Evolutionary conservation across 1,140 invertebrate genomes (phyloP).

Genomic region (Drosophila ficusphila): DNA sequence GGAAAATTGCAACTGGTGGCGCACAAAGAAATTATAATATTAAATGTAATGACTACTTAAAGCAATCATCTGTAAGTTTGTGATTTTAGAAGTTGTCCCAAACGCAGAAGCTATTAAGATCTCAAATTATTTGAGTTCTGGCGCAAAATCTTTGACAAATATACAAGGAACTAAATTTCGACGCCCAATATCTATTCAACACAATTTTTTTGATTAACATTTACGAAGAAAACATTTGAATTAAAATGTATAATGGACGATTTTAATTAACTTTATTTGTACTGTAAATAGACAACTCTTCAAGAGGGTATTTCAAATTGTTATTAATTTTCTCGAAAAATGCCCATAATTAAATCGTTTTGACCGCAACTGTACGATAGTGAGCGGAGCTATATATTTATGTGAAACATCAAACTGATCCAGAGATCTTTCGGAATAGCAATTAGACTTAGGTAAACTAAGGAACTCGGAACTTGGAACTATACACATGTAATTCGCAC

Average conservation of each 20-base stretch:
- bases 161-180: too few relatives aligned
- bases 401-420: conserved; percentile 11
- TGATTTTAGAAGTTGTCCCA: conserved; percentile 4
- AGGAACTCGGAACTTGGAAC: conserved; percentile 5
- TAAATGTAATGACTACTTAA: background rate
- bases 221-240: too few relatives aligned
- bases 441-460: conserved; percentile 38
- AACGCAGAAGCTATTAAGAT: too few relatives aligned
- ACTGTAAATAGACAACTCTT: conserved; percentile 20
- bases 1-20: background rate
- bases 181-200: background rate
- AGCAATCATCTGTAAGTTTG: conserved; percentile 25
- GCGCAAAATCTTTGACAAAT: too few relatives aligned
- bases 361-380: conserved; percentile 11
- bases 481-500: conserved; percentile 25
- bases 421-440: conserved; percentile 19
- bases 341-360: background rate
- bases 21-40: background rate
- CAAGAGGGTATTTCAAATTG: background rate
- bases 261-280: background rate
- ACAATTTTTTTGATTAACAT: background rate
- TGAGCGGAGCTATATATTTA: background rate
- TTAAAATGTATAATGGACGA: too few relatives aligned
- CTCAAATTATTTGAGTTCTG: too few relatives aligned
- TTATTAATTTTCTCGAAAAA: background rate